Percentiles rank a stretch among this genome's conserved stretches.
Evolutionary conservation across 1,140 invertebrate species (phyloP).

Genomic region (Sycophaga agraensis): DNA sequence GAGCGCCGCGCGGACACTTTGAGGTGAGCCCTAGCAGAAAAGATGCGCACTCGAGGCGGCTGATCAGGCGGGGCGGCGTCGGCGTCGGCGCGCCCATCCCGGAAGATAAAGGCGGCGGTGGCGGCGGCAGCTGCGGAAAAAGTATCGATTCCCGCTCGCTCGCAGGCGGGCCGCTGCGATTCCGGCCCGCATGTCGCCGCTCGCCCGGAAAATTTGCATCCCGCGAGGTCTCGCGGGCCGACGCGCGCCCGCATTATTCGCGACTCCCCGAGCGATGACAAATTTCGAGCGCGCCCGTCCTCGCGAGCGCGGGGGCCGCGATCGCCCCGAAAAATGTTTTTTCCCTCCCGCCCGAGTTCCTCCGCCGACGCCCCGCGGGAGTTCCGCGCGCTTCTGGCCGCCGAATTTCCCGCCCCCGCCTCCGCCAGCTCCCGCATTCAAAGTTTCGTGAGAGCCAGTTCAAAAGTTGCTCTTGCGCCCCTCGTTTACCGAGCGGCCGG

Average conservation of each 20-base stretch:
- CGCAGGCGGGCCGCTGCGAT: neutral
- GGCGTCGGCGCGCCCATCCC: no score
- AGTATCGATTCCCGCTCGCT: slow-evolving; percentile 14
- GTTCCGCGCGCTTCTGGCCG: no score
- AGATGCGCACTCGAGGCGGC: slow-evolving; percentile 8
- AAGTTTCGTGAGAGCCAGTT: no score
- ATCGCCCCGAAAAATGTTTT: no score
- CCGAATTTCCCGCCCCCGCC: no score
- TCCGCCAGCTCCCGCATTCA: no score
- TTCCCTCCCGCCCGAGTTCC: no score
- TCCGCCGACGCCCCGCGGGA: no score
- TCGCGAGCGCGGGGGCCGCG: no score
- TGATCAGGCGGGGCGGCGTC: neutral
- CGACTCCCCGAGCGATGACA: slow-evolving; percentile 3
- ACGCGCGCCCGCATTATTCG: slow-evolving; percentile 16
- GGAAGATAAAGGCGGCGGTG: neutral
- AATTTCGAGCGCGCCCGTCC: neutral
- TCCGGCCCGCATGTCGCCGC: slow-evolving; percentile 15
- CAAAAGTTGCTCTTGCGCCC: no score
- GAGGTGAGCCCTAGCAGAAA: slow-evolving; percentile 23
- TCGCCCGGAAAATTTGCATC: slow-evolving; percentile 28
- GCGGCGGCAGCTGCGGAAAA: neutral
- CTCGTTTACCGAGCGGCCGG: no score
- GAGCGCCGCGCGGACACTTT: slow-evolving; percentile 13
- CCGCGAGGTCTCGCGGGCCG: neutral